phyloP scores from a whole-genome alignment of 1,140 invertebrate genomes.

The Scylla paramamosain region DNA sequence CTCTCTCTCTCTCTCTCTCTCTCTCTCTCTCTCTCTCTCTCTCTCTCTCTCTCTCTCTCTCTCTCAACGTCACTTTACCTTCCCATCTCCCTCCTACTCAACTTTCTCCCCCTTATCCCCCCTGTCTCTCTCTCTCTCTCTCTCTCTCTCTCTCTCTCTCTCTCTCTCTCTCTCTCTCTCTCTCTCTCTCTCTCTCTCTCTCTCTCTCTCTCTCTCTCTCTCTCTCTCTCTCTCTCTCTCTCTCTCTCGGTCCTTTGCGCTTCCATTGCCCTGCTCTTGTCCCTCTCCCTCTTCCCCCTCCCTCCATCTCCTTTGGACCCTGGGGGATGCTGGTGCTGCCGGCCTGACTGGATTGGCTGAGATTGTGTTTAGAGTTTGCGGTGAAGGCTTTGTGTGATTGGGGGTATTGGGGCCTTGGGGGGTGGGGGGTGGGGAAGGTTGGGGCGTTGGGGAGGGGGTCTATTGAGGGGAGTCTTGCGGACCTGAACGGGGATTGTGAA shows the following conservation, averaged over 20 bases:
- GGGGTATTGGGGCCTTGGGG: neutral
- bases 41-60: conserved; percentile 15
- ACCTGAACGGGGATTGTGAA: neutral
- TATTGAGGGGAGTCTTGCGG: neutral
- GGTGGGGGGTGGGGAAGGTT: no score
- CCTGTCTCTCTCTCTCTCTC: neutral
- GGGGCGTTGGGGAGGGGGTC: no score
- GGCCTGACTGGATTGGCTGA: neutral
- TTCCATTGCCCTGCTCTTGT: neutral
- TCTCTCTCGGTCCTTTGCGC: neutral
- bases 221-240: neutral
- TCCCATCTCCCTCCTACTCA: neutral
- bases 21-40: conserved; percentile 3
- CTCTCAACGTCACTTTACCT: neutral
- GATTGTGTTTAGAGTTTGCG: neutral
- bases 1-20: conserved; percentile 28
- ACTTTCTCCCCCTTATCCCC: neutral
- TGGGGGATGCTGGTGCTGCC: no score
- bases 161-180: conserved; percentile 25
- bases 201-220: neutral
- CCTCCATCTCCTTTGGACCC: neutral
- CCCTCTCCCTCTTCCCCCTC: neutral
- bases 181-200: neutral
- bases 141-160: neutral
- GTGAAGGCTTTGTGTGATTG: neutral